Conservation (phyloP, 2,797 vertebrate species). For the Gorsachius magnificus region DNA sequence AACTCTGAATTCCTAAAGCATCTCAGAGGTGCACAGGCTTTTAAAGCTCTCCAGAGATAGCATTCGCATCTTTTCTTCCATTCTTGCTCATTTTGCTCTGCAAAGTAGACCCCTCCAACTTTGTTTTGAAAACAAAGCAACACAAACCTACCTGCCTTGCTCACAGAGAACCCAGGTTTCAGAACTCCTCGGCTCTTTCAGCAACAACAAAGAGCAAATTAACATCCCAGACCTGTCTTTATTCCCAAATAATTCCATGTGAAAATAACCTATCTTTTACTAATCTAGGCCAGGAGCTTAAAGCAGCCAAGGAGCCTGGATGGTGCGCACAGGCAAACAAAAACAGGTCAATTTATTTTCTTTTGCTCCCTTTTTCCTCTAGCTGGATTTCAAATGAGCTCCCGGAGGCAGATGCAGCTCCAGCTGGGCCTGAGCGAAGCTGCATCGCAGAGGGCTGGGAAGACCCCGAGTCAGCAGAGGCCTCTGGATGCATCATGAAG, state of each 20-base stretch:
- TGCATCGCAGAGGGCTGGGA: neutral
- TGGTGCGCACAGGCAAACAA: neutral
- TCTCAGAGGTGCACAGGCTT: neutral
- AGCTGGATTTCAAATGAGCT: neutral
- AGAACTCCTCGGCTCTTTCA: neutral
- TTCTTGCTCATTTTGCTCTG: neutral
- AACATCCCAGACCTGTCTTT: constrained; percentile 14
- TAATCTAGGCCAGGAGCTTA: neutral
- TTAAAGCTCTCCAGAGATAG: constrained; percentile 11
- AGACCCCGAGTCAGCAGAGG: neutral
- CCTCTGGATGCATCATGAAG: neutral
- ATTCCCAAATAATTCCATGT: constrained; percentile 53
- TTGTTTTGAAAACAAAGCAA: constrained; percentile 3
- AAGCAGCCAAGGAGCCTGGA: neutral
- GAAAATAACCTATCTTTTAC: constrained; percentile 41
- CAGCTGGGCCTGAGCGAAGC: neutral
- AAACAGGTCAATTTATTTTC: neutral
- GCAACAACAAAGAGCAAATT: neutral
- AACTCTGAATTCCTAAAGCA: neutral
- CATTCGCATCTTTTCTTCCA: neutral
- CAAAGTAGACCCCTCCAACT: neutral
- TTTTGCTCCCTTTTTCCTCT: neutral
- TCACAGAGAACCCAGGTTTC: neutral
- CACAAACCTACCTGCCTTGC: neutral
- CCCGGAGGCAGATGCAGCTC: neutral